Evolutionary conservation across 1,140 invertebrate species (phyloP).

Genomic region (Drosophila subpulchrella): DNA sequence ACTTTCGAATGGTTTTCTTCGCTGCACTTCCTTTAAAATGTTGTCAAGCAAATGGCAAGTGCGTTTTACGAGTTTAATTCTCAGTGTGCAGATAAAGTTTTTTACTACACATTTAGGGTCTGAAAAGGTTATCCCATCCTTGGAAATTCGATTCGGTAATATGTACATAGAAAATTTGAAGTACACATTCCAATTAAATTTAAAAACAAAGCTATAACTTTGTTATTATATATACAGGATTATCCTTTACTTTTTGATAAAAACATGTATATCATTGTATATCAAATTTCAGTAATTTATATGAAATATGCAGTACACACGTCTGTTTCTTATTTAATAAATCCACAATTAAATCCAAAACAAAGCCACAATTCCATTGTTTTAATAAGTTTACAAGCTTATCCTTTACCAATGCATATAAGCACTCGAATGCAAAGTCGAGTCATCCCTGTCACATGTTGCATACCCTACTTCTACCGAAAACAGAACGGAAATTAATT

Average conservation of each 20-base stretch:
- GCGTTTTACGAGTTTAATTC: slow-evolving; percentile 1
- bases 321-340: too few species aligned
- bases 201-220: too few species aligned
- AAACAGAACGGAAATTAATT: slow-evolving; percentile 61
- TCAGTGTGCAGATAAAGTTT: slow-evolving; percentile 1
- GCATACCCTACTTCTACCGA: slow-evolving; percentile 17
- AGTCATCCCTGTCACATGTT: slow-evolving; percentile 56
- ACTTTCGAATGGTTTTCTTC: slow-evolving; percentile 3
- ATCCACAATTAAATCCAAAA: background rate
- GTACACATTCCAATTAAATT: too few species aligned
- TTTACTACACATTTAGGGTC: background rate
- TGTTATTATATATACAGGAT: too few species aligned
- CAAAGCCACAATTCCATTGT: background rate
- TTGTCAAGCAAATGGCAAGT: background rate
- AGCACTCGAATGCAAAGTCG: background rate
- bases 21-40: slow-evolving; percentile 2
- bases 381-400: background rate
- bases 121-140: background rate
- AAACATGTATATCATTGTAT: too few species aligned
- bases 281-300: too few species aligned
- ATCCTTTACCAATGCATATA: background rate
- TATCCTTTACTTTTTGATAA: too few species aligned
- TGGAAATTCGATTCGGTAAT: background rate
- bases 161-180: too few species aligned
- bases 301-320: too few species aligned